Base-by-base conservation (phyloP, 1,140 invertebrate genomes). In the Pachypsylla venusta region DNA sequence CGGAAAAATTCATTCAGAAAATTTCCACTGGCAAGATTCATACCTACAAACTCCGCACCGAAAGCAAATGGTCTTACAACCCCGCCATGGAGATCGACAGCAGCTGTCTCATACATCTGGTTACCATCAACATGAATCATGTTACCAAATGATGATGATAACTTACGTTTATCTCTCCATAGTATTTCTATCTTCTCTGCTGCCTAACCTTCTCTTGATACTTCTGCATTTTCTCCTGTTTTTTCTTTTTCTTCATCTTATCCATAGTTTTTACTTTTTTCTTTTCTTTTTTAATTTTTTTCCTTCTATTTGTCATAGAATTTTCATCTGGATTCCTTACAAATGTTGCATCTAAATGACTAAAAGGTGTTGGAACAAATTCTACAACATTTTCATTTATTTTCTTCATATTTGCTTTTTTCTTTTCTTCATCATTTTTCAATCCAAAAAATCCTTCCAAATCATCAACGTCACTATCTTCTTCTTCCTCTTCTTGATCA, bases 401-500 rank as follows among this genome's bases (percentile, higher is more conserved):
- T 5, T 30, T 39, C 25, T 57, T n/a, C 20, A 22, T 35, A 14
- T 57, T 57, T 57, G 56, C n/a, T n/a, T n/a, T 26, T 57, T 57
- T n/a, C 19, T 35, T 57, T 35, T 57, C 16, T 5, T 7, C 12
- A 24, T 57, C 22, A 57, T 20, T 48, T 48, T 48, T 48, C n/a
- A 48, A 4, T 19, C 42, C 42, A 48, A 48, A 48, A 22, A 48
- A 48, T 48, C 22, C 42, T 48, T 48, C 42, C 16, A 48, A n/a
- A 48, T 57, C 16, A 40, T 57, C 27, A 26, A 57, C 30, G 20
- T 39, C 28, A 10, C 56, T 20, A 14, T 39, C 39, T 55, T 55
- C 54, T 55, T 55, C 54, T 57, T 57, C 25, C 24, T 57, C 27
- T 16, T 39, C 56, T 35, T 35, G 14, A 22, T 57, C 56, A 57